Conservation (phyloP, 2,797 vertebrate genomes). For the Silurus lanzhouensis region DNA sequence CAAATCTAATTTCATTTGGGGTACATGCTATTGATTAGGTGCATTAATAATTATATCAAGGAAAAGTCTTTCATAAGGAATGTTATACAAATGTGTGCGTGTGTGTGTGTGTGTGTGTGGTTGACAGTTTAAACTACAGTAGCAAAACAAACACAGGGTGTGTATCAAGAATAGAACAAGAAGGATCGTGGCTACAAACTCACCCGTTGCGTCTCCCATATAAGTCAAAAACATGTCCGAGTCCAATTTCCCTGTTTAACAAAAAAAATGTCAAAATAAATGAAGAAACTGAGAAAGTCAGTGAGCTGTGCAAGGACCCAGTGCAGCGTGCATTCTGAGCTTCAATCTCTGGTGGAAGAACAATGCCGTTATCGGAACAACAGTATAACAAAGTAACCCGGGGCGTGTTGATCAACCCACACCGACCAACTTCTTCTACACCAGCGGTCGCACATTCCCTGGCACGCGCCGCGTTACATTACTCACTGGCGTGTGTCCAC, state of each 20-base stretch:
- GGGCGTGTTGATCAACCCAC: not conserved
- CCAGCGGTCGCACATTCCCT: not conserved
- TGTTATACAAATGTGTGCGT: not conserved
- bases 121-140: not conserved
- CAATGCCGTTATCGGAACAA: not conserved
- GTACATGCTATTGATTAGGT: not conserved
- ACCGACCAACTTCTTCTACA: not conserved
- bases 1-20: no score
- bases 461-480: constrained; percentile 15
- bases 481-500: constrained; percentile 15
- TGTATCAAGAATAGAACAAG: not conserved
- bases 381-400: not conserved
- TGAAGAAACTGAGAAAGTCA: constrained; percentile 1
- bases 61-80: not conserved
- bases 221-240: not conserved
- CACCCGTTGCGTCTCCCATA: not conserved
- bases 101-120: not conserved
- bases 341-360: not conserved
- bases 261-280: no score
- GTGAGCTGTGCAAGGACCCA: not conserved
- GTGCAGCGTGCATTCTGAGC: not conserved
- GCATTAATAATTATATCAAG: not conserved
- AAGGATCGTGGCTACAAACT: not conserved
- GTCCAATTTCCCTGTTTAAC: not conserved
- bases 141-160: not conserved